These are phyloP conservation scores for Glandiceps talaboti DNA, from an alignment of 53 echinoderm and acorn worm genomes.

Conservation along the genomic window DNA sequence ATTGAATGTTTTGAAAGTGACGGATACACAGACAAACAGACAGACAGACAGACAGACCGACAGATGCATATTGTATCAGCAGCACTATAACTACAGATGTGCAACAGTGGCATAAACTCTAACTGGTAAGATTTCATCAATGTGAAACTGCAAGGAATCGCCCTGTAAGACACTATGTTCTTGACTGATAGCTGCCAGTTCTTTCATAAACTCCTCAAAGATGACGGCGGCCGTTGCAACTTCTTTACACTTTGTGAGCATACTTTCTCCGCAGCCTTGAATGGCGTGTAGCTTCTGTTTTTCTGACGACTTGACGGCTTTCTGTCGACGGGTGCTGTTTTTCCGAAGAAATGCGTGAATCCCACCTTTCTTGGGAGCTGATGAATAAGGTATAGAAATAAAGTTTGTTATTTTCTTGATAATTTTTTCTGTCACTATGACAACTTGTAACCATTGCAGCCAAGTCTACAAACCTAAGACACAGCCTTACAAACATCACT, in stretches of 20 bases:
- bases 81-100: background rate
- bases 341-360: slow-evolving; percentile 20
- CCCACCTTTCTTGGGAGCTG: background rate
- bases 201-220: slow-evolving; percentile 92
- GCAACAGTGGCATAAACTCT: background rate
- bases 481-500: too few relatives aligned
- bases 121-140: background rate
- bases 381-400: too few relatives aligned
- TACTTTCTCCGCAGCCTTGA: slow-evolving; percentile 29
- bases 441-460: too few relatives aligned
- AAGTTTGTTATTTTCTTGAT: too few relatives aligned
- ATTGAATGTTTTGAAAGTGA: too few relatives aligned
- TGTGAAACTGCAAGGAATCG: background rate
- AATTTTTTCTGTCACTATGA: too few relatives aligned
- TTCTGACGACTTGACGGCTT: slow-evolving; percentile 53
- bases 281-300: slow-evolving; percentile 67
- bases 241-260: slow-evolving; percentile 6
- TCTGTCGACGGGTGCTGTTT: slow-evolving; percentile 22
- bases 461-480: too few relatives aligned
- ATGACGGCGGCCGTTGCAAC: slow-evolving; percentile 45
- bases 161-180: slow-evolving; percentile 56
- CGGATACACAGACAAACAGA: too few relatives aligned
- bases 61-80: background rate
- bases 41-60: too few relatives aligned
- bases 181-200: slow-evolving; percentile 74